These are phyloP conservation scores for Micrasema minimum DNA, from an alignment of 1,140 invertebrate genomes.

Conservation along the genomic window DNA sequence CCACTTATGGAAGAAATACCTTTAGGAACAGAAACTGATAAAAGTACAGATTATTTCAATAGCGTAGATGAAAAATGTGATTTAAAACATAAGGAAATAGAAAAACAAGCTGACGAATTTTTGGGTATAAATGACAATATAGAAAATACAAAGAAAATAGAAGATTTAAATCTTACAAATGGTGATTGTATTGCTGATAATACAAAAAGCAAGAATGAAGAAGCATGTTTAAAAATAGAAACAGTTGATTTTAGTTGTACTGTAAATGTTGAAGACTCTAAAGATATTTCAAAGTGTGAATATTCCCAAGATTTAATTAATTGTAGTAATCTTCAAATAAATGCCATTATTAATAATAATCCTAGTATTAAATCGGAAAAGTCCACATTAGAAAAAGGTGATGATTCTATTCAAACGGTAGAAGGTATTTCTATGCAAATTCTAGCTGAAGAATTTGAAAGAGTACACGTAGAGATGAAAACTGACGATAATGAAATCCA, in stretches of 20 bases:
- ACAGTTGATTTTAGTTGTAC: constrained; percentile 42
- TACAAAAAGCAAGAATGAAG: neutral
- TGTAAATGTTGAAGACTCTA: constrained; percentile 39
- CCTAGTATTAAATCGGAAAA: constrained; percentile 36
- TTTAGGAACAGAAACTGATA: neutral
- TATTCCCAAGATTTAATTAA: constrained; percentile 11
- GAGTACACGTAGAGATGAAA: constrained; percentile 52
- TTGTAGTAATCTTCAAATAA: constrained; percentile 43
- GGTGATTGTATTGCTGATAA: neutral
- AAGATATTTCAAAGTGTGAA: constrained; percentile 35
- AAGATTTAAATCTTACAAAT: neutral
- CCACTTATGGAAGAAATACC: neutral
- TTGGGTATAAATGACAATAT: too few relatives aligned
- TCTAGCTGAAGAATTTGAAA: constrained; percentile 48
- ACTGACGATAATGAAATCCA: constrained; percentile 48
- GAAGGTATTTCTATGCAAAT: constrained; percentile 45
- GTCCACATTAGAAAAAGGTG: neutral
- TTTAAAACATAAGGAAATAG: too few relatives aligned
- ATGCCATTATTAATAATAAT: constrained; percentile 45
- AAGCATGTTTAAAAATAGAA: constrained; percentile 34
- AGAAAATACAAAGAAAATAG: neutral
- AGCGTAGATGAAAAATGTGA: too few relatives aligned
- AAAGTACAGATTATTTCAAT: too few relatives aligned
- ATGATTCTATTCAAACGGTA: neutral
- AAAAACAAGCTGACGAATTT: too few relatives aligned